Base-by-base conservation (phyloP, 1,140 invertebrate genomes). In the Aphis gossypii region DNA sequence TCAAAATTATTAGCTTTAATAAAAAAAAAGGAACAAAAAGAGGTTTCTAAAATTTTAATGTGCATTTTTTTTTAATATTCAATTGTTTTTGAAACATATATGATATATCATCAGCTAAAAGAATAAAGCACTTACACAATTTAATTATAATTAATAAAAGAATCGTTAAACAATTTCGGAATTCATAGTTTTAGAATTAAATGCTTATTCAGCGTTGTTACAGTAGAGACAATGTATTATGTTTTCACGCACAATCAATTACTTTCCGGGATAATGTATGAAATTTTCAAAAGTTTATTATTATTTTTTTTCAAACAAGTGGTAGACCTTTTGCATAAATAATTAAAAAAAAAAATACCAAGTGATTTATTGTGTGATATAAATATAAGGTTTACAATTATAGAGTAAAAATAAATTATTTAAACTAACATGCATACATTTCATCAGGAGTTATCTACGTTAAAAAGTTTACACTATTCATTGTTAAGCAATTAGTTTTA, bases 271-370 rank as follows among this genome's bases (percentile, higher is more conserved):
- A 11, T 90, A 90, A 60, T 44, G 25, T n/a, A 60, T 90, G 54
- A 4, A 1, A 30, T 90, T 41, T 60, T 44, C 14, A 30, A 60
- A 44, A 44, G 18, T 51, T 18, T 51, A 60, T 60, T 60, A 7
- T 60, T 60, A 23, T 68, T 68, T 68, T 68, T 68, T 68, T 60
- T 56, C 25, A 18, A 90, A 60, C 88, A 90, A 90, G 48, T 89
- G 44, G 48, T 54, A 89, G 14, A 41, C 25, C 38, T 68, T 90
- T 90, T 35, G 7, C 4, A 18, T 68, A 21, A 68, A 46, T 44
- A 44, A 90, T 68, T 18, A 51, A 18, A 51, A 30, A 60, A 44
- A 90, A 21, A 90, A 60, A 30, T 60, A 44, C 23, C 35, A 21
- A 60, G 54, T 41, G 54, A 60, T 90, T 90, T 60, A 89, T 90